Percentiles rank a stretch among this genome's conserved stretches.
phyloP scores from a whole-genome alignment of 2,113 vertebrate genomes.

The Apteryx mantelli region DNA sequence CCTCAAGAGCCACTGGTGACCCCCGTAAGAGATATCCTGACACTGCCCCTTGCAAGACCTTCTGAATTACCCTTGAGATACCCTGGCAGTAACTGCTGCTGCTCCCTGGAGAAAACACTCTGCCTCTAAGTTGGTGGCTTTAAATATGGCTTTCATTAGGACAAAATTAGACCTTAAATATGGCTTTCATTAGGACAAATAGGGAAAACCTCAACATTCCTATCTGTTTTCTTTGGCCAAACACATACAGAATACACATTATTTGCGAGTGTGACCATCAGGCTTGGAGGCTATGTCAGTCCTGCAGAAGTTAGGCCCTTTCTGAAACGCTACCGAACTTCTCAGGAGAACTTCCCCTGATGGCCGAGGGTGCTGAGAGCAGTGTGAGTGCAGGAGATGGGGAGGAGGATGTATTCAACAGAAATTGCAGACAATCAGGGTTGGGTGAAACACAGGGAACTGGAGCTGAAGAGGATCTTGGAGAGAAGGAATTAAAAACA shows the following conservation, averaged over 20 bases:
- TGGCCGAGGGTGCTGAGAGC: neutral
- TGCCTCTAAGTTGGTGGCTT: too few species aligned
- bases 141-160: neutral
- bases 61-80: neutral
- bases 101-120: neutral
- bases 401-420: neutral
- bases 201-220: neutral
- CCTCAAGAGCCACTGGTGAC: neutral
- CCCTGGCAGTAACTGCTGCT: fast-evolving
- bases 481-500: neutral
- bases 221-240: neutral
- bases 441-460: neutral
- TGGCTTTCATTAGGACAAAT: neutral
- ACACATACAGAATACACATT: neutral
- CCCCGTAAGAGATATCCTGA: neutral
- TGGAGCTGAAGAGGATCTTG: neutral
- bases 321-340: neutral
- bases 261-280: neutral
- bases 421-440: neutral
- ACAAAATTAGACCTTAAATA: neutral
- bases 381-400: neutral
- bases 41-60: neutral
- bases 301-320: neutral
- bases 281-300: neutral
- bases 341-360: too few species aligned